Base-by-base conservation (phyloP, 2,113 vertebrate genomes). In the Daphoenositta chrysoptera region DNA sequence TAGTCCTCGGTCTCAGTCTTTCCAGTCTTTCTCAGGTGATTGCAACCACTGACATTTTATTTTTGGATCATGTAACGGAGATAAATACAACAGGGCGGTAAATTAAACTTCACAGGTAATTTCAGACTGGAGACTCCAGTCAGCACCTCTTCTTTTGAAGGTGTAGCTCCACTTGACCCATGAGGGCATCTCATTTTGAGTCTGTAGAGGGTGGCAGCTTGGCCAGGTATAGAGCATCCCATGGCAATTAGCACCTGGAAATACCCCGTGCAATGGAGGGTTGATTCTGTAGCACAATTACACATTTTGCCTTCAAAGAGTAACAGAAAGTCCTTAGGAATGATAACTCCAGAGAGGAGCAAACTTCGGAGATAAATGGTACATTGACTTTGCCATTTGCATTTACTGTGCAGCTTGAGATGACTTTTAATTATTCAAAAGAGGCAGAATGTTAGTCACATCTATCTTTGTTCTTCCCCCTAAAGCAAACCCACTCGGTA, bases 391-490 rank as follows among this genome's bases (percentile, higher is more conserved):
- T 95, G 75, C 90, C 68, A 83, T 93, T 95, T 94, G 58, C 91
- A 56, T 97, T 93, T 91, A 56, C 50, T 68, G 60, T 92, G 87
- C 77, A 87, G 65, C 73, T 82, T 81, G 83, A 91, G 87, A 96
- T 78, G 77, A 44, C 65, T 93, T 94, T 96, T 96, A 95, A 94
- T 93, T 95, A 96, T 95, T 93, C 68, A 94, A 42, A 72, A 82
- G 82, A 88, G 53, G 81, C 63, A 89, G 73, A 87, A 91, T 44
- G 48, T 82, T 89, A 93, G 81, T 50, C 23, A 2, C 56, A 83
- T 90, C 84, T 92, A 40, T 90, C 92, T 93, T 94, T 89, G 53
- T 83, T 95, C 71, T 37, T 78, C 53, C 33, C 57, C 47, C 44
- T 73, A 84, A 89, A 96, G 89, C 75, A 94, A 93, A 94, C 78